Percentiles rank a stretch among this genome's conserved stretches.
Conservation (phyloP, 1,140 invertebrate species). For the Drosophila nannoptera region DNA sequence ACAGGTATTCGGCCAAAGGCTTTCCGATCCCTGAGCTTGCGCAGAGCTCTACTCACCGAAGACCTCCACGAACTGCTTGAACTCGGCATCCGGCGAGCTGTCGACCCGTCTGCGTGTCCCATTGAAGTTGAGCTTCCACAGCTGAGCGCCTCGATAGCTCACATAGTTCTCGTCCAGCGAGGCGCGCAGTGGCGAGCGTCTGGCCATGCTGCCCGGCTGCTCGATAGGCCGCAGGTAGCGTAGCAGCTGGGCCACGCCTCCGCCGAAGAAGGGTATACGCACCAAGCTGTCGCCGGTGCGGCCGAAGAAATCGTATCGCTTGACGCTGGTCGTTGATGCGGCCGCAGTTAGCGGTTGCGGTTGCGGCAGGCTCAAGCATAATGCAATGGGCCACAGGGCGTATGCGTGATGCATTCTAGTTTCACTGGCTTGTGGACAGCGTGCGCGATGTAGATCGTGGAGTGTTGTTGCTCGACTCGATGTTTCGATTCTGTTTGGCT, state of each 20-base stretch:
- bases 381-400: conserved; percentile 6
- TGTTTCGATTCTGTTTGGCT: conserved; percentile 40
- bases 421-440: neutral
- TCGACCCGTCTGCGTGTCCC: conserved; percentile 34
- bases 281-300: conserved; percentile 37
- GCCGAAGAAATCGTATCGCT: conserved; percentile 7
- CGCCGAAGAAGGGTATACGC: conserved; percentile 61
- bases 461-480: conserved; percentile 23
- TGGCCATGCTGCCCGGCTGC: conserved; percentile 20
- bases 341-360: neutral
- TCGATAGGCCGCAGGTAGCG: conserved; percentile 60
- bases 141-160: conserved; percentile 66
- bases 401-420: conserved; percentile 34
- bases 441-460: neutral
- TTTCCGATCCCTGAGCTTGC: too few relatives aligned
- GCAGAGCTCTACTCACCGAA: conserved; percentile 64
- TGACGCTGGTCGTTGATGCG: neutral
- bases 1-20: too few relatives aligned
- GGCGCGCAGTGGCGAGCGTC: conserved; percentile 61
- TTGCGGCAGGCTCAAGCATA: neutral
- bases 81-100: conserved; percentile 55
- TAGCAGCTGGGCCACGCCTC: conserved; percentile 63
- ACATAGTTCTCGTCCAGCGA: conserved; percentile 70
- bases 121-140: conserved; percentile 74
- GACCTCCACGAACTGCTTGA: conserved; percentile 57